These are phyloP conservation scores for Cyrtodaria siliqua DNA, from an alignment of 2,888 invertebrate species.

Conservation along the genomic window DNA sequence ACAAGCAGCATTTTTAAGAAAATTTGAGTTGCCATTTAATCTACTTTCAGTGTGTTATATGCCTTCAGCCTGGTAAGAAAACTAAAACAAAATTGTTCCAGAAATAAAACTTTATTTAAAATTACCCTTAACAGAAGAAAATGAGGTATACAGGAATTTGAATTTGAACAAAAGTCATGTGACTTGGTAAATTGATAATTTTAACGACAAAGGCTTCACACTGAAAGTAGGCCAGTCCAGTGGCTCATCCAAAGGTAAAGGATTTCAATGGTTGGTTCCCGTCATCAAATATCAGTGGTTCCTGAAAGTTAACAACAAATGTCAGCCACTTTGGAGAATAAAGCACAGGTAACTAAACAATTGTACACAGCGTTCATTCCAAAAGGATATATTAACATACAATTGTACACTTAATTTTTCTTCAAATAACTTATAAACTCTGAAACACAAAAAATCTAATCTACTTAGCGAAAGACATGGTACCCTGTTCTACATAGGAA, in stretches of 20 bases:
- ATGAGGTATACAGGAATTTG: constrained; percentile 29
- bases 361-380: no score
- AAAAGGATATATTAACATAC: no score
- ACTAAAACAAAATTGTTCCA: constrained; percentile 15
- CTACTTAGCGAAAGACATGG: no score
- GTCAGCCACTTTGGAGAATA: no score
- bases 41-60: constrained; percentile 57
- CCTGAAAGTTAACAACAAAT: constrained; percentile 16
- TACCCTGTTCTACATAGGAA: no score
- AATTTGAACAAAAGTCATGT: neutral
- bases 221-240: constrained; percentile 42
- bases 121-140: constrained; percentile 21
- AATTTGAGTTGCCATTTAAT: neutral
- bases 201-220: constrained; percentile 24
- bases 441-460: no score
- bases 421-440: no score
- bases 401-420: no score
- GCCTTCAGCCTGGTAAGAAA: constrained; percentile 42
- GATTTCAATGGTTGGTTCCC: constrained; percentile 16
- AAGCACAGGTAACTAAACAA: no score
- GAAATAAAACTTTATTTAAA: neutral
- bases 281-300: constrained; percentile 40
- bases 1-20: constrained; percentile 29
- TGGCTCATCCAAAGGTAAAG: constrained; percentile 20
- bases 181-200: neutral